Percentiles rank a stretch among this genome's conserved stretches.
phyloP scores from a whole-genome alignment of 2,797 vertebrate species.

The Scolopax bukidnonensis region DNA sequence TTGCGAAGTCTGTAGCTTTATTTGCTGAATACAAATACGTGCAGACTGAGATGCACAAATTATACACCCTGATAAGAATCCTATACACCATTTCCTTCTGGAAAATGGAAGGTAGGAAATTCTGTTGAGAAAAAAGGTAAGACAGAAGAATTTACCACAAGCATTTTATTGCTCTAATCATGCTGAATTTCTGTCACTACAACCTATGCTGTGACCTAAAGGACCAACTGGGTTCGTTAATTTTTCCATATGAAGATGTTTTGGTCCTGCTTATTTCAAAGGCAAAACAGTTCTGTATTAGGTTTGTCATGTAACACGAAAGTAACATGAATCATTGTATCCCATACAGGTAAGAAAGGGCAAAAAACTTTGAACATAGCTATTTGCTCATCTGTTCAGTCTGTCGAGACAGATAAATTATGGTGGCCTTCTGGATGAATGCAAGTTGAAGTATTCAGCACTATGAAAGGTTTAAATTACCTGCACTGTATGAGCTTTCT shows the following conservation, averaged over 20 bases:
- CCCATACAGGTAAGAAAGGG: not conserved
- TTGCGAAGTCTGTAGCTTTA: not conserved
- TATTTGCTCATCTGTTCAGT: not conserved
- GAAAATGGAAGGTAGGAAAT: not conserved
- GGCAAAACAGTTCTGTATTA: not conserved
- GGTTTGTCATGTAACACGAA: not conserved
- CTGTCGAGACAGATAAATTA: too few species aligned
- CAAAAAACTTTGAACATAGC: rapidly evolving
- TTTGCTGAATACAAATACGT: not conserved
- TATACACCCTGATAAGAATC: not conserved
- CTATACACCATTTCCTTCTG: not conserved
- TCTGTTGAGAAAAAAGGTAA: not conserved
- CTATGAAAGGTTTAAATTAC: not conserved
- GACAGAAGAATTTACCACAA: not conserved
- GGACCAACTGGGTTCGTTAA: not conserved
- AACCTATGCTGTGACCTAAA: not conserved
- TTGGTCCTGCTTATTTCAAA: not conserved
- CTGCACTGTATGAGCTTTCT: not conserved
- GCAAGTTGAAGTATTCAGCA: not conserved
- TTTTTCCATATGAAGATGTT: not conserved
- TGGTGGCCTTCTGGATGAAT: not conserved
- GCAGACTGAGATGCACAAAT: not conserved
- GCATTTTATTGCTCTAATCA: not conserved
- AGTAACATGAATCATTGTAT: not conserved
- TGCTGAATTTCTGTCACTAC: not conserved